phyloP scores from a whole-genome alignment of 2,797 vertebrate genomes.

The Enteromius afrohamiltoni region DNA sequence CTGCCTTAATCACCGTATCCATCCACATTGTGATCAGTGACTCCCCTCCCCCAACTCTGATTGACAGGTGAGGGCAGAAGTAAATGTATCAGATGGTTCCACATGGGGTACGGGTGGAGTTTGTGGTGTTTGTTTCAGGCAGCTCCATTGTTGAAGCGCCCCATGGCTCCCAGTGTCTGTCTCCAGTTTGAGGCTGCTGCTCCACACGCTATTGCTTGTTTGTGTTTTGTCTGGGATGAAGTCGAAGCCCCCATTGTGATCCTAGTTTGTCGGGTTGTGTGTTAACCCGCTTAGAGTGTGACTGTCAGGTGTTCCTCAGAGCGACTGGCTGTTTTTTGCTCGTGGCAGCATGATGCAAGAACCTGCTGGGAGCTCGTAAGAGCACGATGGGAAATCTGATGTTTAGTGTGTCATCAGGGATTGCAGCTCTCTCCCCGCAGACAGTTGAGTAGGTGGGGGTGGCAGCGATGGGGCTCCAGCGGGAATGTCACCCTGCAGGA shows the following conservation, averaged over 20 bases:
- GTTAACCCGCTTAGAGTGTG: conserved; percentile 22
- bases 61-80: conserved; percentile 83
- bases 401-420: not conserved
- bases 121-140: conserved; percentile 82
- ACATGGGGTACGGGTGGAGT: conserved; percentile 80
- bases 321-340: conserved; percentile 33
- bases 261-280: not conserved
- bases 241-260: conserved; percentile 42
- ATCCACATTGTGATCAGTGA: conserved; percentile 59
- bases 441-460: conserved; percentile 22
- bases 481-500: conserved; percentile 57
- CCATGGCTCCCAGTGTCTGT: conserved; percentile 87
- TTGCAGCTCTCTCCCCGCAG: conserved; percentile 45
- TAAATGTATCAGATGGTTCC: conserved; percentile 95
- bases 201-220: conserved; percentile 37
- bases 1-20: conserved; percentile 45
- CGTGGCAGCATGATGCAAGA: conserved; percentile 55
- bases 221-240: conserved; percentile 38
- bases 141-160: conserved; percentile 89
- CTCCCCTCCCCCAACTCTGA: conserved; percentile 81
- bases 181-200: conserved; percentile 87
- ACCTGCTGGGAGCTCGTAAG: conserved; percentile 43
- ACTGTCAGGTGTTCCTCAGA: conserved; percentile 36
- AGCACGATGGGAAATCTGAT: conserved; percentile 38
- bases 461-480: conserved; percentile 27